Evolutionary conservation across 2,888 invertebrate genomes (phyloP), one percentile per base, ranked within the genome.

Genomic region (Mythimna vitellina): DNA sequence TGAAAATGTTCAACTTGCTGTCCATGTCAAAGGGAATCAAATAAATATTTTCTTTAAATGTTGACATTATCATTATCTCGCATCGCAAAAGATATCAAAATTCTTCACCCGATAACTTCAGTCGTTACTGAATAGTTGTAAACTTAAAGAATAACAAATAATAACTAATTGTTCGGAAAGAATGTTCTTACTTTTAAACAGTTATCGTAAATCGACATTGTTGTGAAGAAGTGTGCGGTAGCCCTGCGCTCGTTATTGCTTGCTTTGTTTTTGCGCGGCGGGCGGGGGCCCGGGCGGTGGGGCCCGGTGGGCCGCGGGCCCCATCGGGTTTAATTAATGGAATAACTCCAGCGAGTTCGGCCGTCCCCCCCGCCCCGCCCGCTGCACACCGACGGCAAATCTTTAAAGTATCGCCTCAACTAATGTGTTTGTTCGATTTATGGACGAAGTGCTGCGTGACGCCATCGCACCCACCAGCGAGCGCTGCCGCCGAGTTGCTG

Each of bases 301-400:
- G 65, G 54, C 69, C 61, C 72, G 77, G 69, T 81, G 87, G 75
- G 83, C 80, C 83, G 86, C 87, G 88, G 87, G 86, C 87, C 76
- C 88, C 89, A 86, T 88, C 82, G 85, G 87, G 88, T 94, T 94
- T 95, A 95, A 95, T 95, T 95, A 95, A 95, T 95, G 94, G 94
- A 95, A 95, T 95, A 95, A 95, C 94, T 95, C 92, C 85, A 83
- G 84, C 87, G 86, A 87, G 88, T 86, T 82, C 70, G 81, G 80
- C 73, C 78, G 66, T 76, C 79, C 82, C 77, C 81, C 81, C 83
- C 78, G 78, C 81, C 80, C n/a, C 49, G 3, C 49, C 80, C 80
- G 80, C 81, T 81, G 78, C 86, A 83, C 86, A 78, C 76, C 73
- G 72, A 76, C 70, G 72, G 78, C 87, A 89, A 88, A 88, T 91